phyloP scores from a whole-genome alignment of 2,888 invertebrate species.

The Amaurobius ferox region DNA sequence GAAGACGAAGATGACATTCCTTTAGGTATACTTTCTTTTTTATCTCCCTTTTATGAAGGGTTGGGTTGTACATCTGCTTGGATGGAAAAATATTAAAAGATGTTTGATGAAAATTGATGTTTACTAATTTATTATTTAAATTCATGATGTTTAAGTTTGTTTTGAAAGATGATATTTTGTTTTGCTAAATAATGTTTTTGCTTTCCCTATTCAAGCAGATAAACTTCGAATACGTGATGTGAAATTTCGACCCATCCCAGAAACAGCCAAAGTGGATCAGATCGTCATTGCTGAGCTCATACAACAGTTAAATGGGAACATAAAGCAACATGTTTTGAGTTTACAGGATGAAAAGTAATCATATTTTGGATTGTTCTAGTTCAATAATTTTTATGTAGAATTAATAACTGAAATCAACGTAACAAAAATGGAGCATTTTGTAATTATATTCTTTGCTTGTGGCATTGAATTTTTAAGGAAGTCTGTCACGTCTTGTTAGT shows the following conservation, averaged over 20 bases:
- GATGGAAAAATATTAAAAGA: too few relatives aligned
- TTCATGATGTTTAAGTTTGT: too few relatives aligned
- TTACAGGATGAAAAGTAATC: slow-evolving; percentile 81
- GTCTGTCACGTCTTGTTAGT: too few relatives aligned
- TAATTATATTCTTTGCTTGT: too few relatives aligned
- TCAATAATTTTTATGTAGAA: too few relatives aligned
- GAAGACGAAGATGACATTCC: slow-evolving; percentile 86
- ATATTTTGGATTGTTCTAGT: background rate
- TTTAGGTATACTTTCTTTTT: slow-evolving; percentile 75
- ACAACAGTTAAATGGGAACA: slow-evolving; percentile 80
- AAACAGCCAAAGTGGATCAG: slow-evolving; percentile 75
- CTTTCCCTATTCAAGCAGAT: slow-evolving; percentile 78
- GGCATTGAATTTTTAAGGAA: too few relatives aligned
- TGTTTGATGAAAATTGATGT: too few relatives aligned
- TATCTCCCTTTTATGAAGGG: background rate
- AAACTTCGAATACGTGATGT: slow-evolving; percentile 84
- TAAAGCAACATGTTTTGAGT: slow-evolving; percentile 81
- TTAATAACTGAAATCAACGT: too few relatives aligned
- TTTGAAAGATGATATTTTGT: too few relatives aligned
- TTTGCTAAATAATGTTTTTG: slow-evolving; percentile 24
- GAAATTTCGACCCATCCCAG: slow-evolving; percentile 77
- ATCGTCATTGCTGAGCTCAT: slow-evolving; percentile 78
- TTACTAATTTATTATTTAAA: too few relatives aligned
- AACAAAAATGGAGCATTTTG: too few relatives aligned
- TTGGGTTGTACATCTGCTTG: too few relatives aligned